Percentiles rank a stretch among this genome's conserved stretches.
Evolutionary conservation across 2,797 vertebrate species (phyloP).

Genomic region (Decapterus maruadsi): DNA sequence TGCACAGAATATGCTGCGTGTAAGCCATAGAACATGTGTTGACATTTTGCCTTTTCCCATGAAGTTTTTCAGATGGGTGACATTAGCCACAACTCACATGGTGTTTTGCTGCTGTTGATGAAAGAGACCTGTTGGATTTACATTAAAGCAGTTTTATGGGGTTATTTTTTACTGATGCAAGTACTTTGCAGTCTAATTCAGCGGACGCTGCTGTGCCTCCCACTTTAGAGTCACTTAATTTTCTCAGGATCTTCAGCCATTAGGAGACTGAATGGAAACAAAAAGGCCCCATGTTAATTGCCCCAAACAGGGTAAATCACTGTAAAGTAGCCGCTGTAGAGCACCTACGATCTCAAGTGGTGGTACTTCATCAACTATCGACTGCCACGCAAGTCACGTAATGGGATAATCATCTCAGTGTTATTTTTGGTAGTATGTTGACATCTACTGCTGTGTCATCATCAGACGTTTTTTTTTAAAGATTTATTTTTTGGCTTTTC

Average conservation of each 20-base stretch:
- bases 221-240: constrained; percentile 1
- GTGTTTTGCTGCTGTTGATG: not conserved
- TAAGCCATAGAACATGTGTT: not conserved
- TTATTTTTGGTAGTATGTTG: not conserved
- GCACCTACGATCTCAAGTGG: constrained; percentile 22
- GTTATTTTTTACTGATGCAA: constrained; percentile 6
- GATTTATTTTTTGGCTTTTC: no score
- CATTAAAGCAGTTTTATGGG: not conserved
- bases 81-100: not conserved
- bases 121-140: not conserved
- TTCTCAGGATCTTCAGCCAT: constrained; percentile 1
- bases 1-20: not conserved
- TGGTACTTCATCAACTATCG: constrained; percentile 32
- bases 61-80: not conserved
- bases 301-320: constrained; percentile 39
- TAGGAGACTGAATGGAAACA: constrained; percentile 18
- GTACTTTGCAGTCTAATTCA: constrained; percentile 15
- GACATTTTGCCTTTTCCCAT: constrained; percentile 3
- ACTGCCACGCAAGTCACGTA: constrained; percentile 1
- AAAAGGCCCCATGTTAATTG: constrained; percentile 47
- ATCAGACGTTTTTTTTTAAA: not conserved
- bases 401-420: not conserved
- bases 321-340: constrained; percentile 34
- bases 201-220: not conserved
- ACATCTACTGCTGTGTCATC: not conserved